Base-by-base conservation (phyloP, 2,888 invertebrate species). In the Carterocephalus palaemon region DNA sequence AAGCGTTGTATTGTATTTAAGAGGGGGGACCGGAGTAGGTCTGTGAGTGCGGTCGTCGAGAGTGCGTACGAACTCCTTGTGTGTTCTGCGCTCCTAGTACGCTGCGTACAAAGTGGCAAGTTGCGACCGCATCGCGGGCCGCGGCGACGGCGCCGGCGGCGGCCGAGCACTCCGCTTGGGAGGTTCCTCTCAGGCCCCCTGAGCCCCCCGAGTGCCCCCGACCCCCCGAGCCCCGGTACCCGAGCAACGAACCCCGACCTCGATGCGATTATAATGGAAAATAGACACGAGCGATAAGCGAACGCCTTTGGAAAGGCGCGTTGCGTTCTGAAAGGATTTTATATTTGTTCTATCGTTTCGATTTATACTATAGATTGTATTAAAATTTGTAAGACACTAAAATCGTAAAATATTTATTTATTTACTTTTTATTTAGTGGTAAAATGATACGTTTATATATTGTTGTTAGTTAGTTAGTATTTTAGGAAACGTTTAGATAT, bases 91-190 rank as follows among this genome's bases (percentile, higher is more conserved):
- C 49, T 62, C 83, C 82, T 84, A 69, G 83, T 84, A 81, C 53
- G 62, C 67, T 75, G 83, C 83, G 83, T 80, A 80, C 69, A 72
- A 60, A 67, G 75, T 64, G 73, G 73, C 75, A 68, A 70, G 73
- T 73, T 73, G 71, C 68, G 73, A 68, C 70, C 70, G 70, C 64
- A 57, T 48, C 59, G 60, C 52, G 32, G 48, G 48, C 51, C 52
- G 54, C 51, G 55, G 48, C 53, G 54, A 52, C 57, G 54, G 54
- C 58, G 56, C 55, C 58, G 55, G 59, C 54, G 33, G 12, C 43
- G 59, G 9, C 53, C 54, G 53, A 23, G 33, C 20, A 22, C 28
- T 37, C 49, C 37, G 47, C 39, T 49, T 46, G 50, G 54, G 54
- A 47, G 49, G 46, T 42, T 45, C 46, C 38, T 46, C 19, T n/a